These are phyloP conservation scores for Synergus gifuensis DNA, from an alignment of 2,888 invertebrate species.

Conservation along the genomic window DNA sequence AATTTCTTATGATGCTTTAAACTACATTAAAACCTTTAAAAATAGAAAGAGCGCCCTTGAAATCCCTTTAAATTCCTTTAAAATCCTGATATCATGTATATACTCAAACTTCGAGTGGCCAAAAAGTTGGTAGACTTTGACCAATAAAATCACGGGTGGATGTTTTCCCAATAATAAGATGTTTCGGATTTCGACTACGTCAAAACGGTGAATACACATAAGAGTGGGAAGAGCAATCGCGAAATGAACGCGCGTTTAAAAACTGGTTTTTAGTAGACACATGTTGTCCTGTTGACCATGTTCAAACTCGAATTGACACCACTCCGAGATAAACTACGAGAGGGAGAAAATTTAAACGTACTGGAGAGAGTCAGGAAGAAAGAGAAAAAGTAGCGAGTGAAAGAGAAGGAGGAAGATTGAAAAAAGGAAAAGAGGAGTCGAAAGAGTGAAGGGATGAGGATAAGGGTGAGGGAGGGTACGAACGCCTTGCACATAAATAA, in stretches of 20 bases:
- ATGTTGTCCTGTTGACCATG: constrained; percentile 74
- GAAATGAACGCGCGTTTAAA: constrained; percentile 72
- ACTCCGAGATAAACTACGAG: constrained; percentile 70
- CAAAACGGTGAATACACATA: constrained; percentile 11
- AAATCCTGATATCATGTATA: no score
- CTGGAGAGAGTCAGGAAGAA: constrained; percentile 35
- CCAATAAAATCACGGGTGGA: not conserved
- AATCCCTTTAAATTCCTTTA: no score
- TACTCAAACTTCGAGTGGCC: no score
- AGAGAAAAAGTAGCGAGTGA: constrained; percentile 42
- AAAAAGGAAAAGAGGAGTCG: constrained; percentile 34
- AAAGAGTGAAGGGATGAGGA: constrained; percentile 52
- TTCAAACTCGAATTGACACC: constrained; percentile 77
- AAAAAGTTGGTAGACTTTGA: not conserved
- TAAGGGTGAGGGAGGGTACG: constrained; percentile 57
- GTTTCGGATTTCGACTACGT: not conserved
- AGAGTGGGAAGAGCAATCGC: constrained; percentile 18
- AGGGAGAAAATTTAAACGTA: constrained; percentile 48
- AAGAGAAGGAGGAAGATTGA: constrained; percentile 45
- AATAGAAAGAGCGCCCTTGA: no score
- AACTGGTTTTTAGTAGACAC: constrained; percentile 76
- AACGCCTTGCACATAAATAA: constrained; percentile 72
- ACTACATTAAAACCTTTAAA: not conserved
- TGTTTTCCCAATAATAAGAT: not conserved
- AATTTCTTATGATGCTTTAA: no score